Conservation (phyloP, 1,140 invertebrate genomes). For the Centruroides vittatus region DNA sequence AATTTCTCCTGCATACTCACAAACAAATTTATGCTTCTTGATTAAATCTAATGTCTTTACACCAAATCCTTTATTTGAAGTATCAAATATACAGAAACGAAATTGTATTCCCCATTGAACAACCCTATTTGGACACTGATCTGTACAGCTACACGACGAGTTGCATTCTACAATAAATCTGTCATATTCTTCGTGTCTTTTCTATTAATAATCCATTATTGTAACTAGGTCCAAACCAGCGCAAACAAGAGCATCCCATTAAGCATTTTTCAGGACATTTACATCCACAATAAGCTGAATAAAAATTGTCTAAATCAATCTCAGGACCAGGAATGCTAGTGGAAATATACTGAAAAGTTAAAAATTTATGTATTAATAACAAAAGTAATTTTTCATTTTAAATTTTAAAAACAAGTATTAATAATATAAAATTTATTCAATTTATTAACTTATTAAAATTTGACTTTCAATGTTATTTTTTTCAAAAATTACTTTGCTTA, state of each 20-base stretch:
- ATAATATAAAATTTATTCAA: no score
- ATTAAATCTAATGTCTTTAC: slow-evolving; percentile 55
- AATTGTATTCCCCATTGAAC: slow-evolving; percentile 56
- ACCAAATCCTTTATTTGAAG: slow-evolving; percentile 69
- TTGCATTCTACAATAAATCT: slow-evolving; percentile 13
- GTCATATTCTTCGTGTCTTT: neutral
- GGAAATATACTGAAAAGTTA: no score
- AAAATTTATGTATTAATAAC: no score
- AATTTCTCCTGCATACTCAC: slow-evolving; percentile 17
- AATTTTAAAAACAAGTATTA: no score
- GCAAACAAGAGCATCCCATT: neutral
- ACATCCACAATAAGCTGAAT: neutral
- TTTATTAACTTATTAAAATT: no score
- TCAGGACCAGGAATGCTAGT: no score
- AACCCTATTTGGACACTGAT: slow-evolving; percentile 59
- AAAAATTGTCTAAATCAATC: no score
- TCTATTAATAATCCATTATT: neutral
- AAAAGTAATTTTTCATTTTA: no score
- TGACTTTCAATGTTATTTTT: no score
- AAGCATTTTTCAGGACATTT: neutral
- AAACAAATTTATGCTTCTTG: slow-evolving; percentile 23
- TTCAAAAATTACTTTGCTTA: no score
- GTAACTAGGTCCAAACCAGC: neutral
- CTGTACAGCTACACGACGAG: slow-evolving; percentile 1
- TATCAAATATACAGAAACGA: slow-evolving; percentile 59